Evolutionary conservation across 2,888 invertebrate genomes (phyloP).

Genomic region (Tupiocoris notatus): DNA sequence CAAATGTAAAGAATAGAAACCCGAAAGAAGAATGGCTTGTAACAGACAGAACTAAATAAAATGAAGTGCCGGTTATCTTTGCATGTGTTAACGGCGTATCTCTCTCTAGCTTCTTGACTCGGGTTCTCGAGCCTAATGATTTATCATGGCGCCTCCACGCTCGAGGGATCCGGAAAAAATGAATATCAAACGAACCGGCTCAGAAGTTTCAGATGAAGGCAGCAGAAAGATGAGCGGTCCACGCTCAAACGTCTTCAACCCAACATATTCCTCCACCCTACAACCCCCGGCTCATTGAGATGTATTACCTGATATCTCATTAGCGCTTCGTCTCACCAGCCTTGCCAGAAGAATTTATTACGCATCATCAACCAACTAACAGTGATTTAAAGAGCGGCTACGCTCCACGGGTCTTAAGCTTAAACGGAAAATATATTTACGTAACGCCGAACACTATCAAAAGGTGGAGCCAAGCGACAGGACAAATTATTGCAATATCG

Average conservation of each 20-base stretch:
- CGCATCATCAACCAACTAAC: conserved; percentile 30
- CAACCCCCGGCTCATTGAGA: conserved; percentile 14
- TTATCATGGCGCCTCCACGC: conserved; percentile 25
- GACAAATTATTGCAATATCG: too few species aligned
- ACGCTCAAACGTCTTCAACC: neutral
- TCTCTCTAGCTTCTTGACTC: neutral
- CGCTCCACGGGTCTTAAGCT: neutral
- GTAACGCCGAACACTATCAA: too few species aligned
- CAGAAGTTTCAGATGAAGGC: neutral
- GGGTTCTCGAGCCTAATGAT: neutral
- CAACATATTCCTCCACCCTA: neutral
- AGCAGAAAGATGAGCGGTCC: neutral
- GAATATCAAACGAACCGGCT: conserved; percentile 24
- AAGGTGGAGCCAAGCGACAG: too few species aligned
- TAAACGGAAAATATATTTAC: neutral
- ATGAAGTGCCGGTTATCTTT: neutral
- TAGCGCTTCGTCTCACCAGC: conserved; percentile 1
- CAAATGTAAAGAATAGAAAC: neutral
- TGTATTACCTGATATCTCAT: conserved; percentile 34
- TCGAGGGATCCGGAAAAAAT: conserved; percentile 8
- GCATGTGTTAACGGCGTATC: neutral
- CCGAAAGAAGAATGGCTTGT: neutral
- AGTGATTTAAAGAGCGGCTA: conserved; percentile 20
- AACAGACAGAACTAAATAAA: neutral
- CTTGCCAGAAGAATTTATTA: conserved; percentile 22